Conservation (phyloP, 2,888 invertebrate genomes). For the Tuberolachnus salignus region DNA sequence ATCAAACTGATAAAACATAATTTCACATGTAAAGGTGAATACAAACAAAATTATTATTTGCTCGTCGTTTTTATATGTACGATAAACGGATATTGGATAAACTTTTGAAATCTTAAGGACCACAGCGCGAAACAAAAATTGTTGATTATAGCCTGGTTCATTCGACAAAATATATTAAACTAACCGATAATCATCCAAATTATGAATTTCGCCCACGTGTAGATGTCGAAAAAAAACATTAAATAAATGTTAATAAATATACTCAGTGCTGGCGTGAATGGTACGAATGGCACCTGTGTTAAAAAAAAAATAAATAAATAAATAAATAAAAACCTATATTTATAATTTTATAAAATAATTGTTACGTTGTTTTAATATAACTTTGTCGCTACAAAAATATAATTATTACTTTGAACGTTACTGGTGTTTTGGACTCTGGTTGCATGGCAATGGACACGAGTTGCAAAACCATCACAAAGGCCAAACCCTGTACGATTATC, state of each 20-base stretch:
- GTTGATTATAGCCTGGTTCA: too few species aligned
- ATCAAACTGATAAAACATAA: too few species aligned
- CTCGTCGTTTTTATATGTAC: too few species aligned
- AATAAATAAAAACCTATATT: neutral
- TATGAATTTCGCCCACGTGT: constrained; percentile 82
- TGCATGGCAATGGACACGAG: constrained; percentile 59
- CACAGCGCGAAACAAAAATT: too few species aligned
- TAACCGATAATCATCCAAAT: constrained; percentile 82
- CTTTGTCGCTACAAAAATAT: neutral
- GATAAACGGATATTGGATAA: too few species aligned
- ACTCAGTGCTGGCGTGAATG: constrained; percentile 79
- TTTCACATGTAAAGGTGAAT: too few species aligned
- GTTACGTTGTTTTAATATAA: neutral
- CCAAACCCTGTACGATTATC: constrained; percentile 6
- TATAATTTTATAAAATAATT: too few species aligned
- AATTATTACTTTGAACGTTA: constrained; percentile 59
- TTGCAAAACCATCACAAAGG: constrained; percentile 37
- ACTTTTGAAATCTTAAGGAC: too few species aligned
- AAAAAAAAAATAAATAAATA: constrained; percentile 59
- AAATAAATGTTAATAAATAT: constrained; percentile 83
- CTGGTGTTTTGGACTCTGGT: constrained; percentile 58
- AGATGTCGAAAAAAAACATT: constrained; percentile 77
- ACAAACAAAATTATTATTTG: too few species aligned
- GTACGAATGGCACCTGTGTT: constrained; percentile 82
- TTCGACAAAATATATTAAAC: neutral